These are phyloP conservation scores for Anabacerthia variegaticeps DNA, from an alignment of 2,797 vertebrate species.

Conservation along the genomic window DNA sequence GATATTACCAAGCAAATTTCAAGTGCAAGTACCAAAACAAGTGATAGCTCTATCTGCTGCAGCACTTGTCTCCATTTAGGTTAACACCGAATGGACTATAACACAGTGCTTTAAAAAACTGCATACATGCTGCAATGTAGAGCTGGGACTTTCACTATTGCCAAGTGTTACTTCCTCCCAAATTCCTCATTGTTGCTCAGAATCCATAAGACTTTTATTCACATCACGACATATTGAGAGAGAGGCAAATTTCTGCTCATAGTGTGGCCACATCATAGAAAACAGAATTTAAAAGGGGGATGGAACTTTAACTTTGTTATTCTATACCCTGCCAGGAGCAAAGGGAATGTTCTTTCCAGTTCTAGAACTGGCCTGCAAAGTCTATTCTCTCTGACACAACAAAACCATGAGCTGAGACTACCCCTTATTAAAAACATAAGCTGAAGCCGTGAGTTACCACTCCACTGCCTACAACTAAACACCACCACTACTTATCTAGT, in stretches of 20 bases:
- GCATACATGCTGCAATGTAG: neutral
- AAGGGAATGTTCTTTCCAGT: neutral
- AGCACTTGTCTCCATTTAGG: neutral
- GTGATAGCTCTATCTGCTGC: neutral
- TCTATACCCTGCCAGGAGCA: neutral
- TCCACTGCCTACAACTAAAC: neutral
- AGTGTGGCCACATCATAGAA: neutral
- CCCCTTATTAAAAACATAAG: neutral
- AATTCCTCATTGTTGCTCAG: neutral
- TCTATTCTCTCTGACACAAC: neutral
- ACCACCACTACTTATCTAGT: neutral
- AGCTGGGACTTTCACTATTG: neutral
- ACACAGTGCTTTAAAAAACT: neutral
- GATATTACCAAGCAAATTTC: conserved; percentile 65
- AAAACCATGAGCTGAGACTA: neutral
- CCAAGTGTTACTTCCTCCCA: neutral
- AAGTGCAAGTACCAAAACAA: conserved; percentile 10
- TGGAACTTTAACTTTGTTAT: neutral
- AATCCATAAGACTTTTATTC: neutral
- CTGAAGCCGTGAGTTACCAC: neutral
- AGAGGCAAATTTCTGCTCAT: neutral
- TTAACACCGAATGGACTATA: neutral
- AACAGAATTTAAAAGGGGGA: neutral
- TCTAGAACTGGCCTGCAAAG: neutral
- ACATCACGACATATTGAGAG: neutral